Conservation (phyloP, 2,888 invertebrate species). For the Cactoblastis cactorum region DNA sequence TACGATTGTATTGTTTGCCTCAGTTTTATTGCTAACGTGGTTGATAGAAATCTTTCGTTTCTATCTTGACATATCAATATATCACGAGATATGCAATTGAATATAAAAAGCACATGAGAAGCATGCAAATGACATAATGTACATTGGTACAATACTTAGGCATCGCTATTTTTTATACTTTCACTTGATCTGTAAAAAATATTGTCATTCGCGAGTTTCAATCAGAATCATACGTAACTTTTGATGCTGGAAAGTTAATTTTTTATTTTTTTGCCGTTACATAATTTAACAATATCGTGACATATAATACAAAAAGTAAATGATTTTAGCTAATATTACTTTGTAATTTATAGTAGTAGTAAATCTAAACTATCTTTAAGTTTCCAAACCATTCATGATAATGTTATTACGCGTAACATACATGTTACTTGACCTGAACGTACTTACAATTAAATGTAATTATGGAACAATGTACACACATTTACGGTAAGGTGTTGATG, state of each 20-base stretch:
- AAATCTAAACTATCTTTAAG: too few species aligned
- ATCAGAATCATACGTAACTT: neutral
- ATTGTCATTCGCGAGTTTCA: neutral
- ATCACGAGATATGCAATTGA: neutral
- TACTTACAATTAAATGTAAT: neutral
- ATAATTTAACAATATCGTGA: too few species aligned
- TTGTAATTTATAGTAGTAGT: too few species aligned
- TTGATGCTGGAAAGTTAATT: neutral
- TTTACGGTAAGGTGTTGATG: constrained; percentile 1
- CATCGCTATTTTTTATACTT: neutral
- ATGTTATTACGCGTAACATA: too few species aligned
- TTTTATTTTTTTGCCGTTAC: neutral
- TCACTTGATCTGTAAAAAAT: neutral
- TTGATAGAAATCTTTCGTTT: neutral
- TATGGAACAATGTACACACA: neutral
- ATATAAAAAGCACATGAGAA: neutral
- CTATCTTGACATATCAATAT: neutral
- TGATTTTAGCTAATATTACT: too few species aligned
- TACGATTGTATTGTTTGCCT: too few species aligned
- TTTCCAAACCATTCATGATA: too few species aligned
- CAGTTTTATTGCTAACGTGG: neutral
- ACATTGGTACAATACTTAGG: neutral
- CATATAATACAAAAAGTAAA: too few species aligned
- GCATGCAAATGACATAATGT: neutral
- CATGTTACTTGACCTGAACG: neutral